A percentile compares a stretch with the other conserved stretches of the same genome.
Conservation (phyloP, 2,888 invertebrate genomes). For the Pollenia amentaria region DNA sequence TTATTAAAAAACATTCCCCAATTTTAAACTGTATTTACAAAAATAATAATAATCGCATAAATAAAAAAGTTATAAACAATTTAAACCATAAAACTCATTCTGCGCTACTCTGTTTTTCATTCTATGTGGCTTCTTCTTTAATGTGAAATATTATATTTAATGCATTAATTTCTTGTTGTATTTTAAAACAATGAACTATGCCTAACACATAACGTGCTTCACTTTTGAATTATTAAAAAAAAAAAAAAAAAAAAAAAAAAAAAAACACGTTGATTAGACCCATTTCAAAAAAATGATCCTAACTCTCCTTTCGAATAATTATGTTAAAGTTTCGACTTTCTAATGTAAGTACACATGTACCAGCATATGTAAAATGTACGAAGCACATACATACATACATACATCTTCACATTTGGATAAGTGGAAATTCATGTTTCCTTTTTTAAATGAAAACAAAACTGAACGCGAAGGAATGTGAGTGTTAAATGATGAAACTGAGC, state of each 20-base stretch:
- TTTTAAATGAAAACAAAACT: constrained; percentile 4
- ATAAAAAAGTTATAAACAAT: too few relatives aligned
- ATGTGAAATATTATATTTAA: too few relatives aligned
- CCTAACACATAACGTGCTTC: not conserved
- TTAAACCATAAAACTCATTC: too few relatives aligned
- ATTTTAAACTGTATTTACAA: too few relatives aligned
- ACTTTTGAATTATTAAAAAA: constrained; percentile 20
- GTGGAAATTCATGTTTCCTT: constrained; percentile 44
- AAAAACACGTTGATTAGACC: constrained; percentile 34
- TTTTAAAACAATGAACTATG: too few relatives aligned
- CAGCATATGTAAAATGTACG: not conserved
- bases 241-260: too few relatives aligned
- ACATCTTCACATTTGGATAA: not conserved
- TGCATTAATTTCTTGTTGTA: too few relatives aligned
- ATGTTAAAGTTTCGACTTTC: constrained; percentile 4
- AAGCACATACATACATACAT: not conserved
- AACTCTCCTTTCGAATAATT: constrained; percentile 13
- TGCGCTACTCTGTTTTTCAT: too few relatives aligned
- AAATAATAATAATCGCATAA: too few relatives aligned
- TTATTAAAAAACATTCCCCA: too few relatives aligned
- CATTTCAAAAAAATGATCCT: not conserved
- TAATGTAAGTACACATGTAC: constrained; percentile 15
- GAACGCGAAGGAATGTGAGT: constrained; percentile 13
- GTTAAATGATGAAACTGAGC: not conserved
- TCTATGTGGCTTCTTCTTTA: too few relatives aligned